phyloP scores from a whole-genome alignment of 1,140 invertebrate species.

The Lasioglossum baleicum region DNA sequence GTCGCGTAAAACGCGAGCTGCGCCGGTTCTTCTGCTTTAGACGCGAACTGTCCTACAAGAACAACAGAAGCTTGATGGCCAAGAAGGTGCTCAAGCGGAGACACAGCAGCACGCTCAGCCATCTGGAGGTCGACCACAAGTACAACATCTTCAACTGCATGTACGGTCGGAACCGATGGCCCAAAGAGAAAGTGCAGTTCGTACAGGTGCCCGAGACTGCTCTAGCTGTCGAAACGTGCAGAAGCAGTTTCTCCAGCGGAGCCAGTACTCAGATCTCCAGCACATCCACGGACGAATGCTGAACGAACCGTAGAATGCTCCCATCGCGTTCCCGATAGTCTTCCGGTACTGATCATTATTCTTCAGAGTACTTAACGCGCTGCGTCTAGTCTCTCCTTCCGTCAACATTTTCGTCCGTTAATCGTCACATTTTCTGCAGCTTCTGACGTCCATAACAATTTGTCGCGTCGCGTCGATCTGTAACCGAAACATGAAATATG shows the following conservation, averaged over 20 bases:
- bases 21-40: slow-evolving; percentile 82
- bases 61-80: slow-evolving; percentile 77
- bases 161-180: slow-evolving; percentile 73
- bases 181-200: slow-evolving; percentile 78
- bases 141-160: slow-evolving; percentile 77
- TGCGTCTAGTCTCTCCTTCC: neutral
- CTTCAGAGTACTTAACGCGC: neutral
- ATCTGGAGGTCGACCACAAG: slow-evolving; percentile 69
- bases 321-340: neutral
- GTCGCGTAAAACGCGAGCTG: slow-evolving; percentile 86
- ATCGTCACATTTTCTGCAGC: too few species aligned
- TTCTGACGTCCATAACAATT: too few species aligned
- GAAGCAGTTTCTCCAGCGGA: slow-evolving; percentile 81
- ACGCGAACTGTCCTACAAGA: slow-evolving; percentile 75
- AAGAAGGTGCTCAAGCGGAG: slow-evolving; percentile 75
- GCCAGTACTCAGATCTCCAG: slow-evolving; percentile 80
- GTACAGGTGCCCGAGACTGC: slow-evolving; percentile 78
- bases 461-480: too few species aligned
- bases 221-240: slow-evolving; percentile 78
- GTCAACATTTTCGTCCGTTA: too few species aligned
- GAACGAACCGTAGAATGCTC: slow-evolving; percentile 16
- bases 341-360: neutral
- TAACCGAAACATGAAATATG: too few species aligned
- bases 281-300: slow-evolving; percentile 78
- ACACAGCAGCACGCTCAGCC: slow-evolving; percentile 71